Evolutionary conservation across 1,140 invertebrate species (phyloP).

Genomic region (Aphelinus certus): DNA sequence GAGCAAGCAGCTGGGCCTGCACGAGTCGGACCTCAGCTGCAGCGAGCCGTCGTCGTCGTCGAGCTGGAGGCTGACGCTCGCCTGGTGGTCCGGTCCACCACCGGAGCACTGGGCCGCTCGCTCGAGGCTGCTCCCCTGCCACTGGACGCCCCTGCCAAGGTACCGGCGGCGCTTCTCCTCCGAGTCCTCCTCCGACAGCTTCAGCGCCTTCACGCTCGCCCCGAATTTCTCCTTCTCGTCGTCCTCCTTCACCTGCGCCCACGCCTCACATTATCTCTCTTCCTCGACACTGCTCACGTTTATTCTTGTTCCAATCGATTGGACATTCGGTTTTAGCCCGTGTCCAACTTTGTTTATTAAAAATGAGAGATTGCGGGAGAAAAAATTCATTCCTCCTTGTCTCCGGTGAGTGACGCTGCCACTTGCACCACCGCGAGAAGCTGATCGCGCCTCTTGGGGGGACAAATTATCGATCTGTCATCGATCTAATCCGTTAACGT

Average conservation of each 20-base stretch:
- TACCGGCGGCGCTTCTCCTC: slow-evolving; percentile 14
- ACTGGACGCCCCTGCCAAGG: neutral
- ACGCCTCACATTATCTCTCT: too few relatives aligned
- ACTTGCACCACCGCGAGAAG: too few relatives aligned
- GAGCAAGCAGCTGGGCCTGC: slow-evolving; percentile 67
- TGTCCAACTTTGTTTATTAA: too few relatives aligned
- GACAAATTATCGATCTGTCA: too few relatives aligned
- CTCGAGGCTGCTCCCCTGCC: neutral
- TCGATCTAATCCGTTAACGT: too few relatives aligned
- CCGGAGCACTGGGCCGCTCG: neutral
- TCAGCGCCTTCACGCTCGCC: slow-evolving; percentile 8
- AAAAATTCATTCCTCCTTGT: too few relatives aligned
- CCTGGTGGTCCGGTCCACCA: neutral
- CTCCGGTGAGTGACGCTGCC: too few relatives aligned
- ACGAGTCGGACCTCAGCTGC: slow-evolving; percentile 35
- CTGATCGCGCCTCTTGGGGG: too few relatives aligned
- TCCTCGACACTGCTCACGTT: too few relatives aligned
- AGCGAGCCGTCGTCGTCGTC: neutral
- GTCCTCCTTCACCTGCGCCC: neutral
- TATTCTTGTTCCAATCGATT: too few relatives aligned
- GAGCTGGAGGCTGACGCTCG: slow-evolving; percentile 3
- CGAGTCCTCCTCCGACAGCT: neutral
- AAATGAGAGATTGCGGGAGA: too few relatives aligned
- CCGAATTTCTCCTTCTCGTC: neutral
- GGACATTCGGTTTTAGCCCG: too few relatives aligned